Evolutionary conservation across 2,888 invertebrate genomes (phyloP).

Genomic region (Drosophila macrothrix): DNA sequence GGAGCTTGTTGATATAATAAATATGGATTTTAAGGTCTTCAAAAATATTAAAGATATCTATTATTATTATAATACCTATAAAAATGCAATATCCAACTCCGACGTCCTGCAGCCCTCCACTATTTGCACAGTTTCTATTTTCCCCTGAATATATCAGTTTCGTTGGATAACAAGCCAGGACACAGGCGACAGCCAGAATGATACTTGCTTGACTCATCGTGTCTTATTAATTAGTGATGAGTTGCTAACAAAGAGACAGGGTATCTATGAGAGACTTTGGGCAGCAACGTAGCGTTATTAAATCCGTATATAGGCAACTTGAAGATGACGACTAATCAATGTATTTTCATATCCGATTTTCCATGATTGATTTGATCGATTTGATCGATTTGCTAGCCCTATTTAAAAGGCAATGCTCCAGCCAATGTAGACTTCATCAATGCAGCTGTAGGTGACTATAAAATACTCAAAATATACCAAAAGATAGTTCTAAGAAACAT

Average conservation of each 20-base stretch:
- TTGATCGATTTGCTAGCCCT: not conserved
- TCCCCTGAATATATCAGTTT: not conserved
- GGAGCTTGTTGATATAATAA: not conserved
- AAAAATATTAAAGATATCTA: not conserved
- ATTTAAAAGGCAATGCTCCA: not conserved
- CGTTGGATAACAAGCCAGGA: not conserved
- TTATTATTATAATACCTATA: too few species aligned
- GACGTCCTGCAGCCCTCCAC: not conserved
- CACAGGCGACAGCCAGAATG: not conserved
- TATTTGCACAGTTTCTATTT: not conserved
- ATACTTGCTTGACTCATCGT: not conserved
- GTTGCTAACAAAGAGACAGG: not conserved
- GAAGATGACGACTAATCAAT: not conserved
- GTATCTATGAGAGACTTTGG: not conserved
- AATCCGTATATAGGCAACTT: not conserved
- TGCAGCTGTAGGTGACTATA: not conserved
- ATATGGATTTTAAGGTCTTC: not conserved
- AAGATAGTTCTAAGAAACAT: not conserved
- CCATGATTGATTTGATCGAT: not conserved
- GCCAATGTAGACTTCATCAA: not conserved
- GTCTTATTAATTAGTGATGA: not conserved
- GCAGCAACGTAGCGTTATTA: not conserved
- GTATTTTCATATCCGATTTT: not conserved
- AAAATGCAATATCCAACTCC: not conserved
- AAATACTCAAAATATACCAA: not conserved